These are phyloP conservation scores for Bos indicus DNA, from an alignment of 2,113 vertebrate species.

Conservation along the genomic window DNA sequence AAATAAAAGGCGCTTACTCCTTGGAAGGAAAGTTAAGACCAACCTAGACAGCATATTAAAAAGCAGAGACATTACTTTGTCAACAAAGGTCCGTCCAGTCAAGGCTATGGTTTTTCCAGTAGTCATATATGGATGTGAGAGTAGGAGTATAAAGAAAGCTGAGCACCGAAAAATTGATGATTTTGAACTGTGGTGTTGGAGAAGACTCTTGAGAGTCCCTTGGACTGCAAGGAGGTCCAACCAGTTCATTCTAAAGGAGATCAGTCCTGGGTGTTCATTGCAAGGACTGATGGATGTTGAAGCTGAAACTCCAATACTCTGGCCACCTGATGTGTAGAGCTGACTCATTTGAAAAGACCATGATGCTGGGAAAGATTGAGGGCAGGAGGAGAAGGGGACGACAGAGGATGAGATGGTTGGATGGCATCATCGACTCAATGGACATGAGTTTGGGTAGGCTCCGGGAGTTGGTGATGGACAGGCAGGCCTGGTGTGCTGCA, in stretches of 20 bases:
- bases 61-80: not conserved
- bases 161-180: not conserved
- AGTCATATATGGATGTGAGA: not conserved
- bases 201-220: not conserved
- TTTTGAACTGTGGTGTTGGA: not conserved
- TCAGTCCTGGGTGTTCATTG: not conserved
- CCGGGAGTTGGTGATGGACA: not conserved
- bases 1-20: not conserved
- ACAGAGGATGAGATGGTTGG: not conserved
- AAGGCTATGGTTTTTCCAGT: not conserved
- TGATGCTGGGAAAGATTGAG: not conserved
- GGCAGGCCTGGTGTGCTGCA: not conserved
- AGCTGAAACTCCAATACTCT: not conserved
- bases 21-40: not conserved
- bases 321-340: fast-evolving
- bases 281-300: not conserved
- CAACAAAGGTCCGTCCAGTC: not conserved
- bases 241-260: not conserved
- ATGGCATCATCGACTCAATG: not conserved
- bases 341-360: not conserved
- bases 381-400: not conserved
- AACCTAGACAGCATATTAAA: not conserved
- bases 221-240: not conserved
- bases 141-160: not conserved
- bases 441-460: not conserved